A percentile compares a stretch with the other conserved stretches of the same genome.
Evolutionary conservation across 2,113 vertebrate genomes (phyloP).

Genomic region (Irena cyanogastra): DNA sequence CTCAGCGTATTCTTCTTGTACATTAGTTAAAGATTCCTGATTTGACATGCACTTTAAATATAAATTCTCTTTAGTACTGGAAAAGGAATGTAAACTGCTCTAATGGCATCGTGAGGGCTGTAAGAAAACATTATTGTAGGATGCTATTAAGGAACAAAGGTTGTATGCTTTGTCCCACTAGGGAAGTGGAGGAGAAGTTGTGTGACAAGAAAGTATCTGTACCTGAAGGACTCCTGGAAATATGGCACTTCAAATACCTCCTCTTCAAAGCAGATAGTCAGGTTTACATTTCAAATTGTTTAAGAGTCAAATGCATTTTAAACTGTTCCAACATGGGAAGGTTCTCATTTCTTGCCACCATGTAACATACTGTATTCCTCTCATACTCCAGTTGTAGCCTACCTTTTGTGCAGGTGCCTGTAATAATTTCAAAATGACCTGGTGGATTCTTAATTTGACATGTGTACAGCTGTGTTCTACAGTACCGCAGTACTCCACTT

Average conservation of each 20-base stretch:
- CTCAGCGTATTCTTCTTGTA: background rate
- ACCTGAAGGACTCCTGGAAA: background rate
- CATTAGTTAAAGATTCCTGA: background rate
- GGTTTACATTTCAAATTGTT: slow-evolving; percentile 19
- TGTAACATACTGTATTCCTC: background rate
- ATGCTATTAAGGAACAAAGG: background rate
- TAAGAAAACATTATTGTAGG: background rate
- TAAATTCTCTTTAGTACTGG: background rate
- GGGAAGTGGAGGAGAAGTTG: background rate
- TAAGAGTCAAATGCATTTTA: background rate
- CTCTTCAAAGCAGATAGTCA: background rate
- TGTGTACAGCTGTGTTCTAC: background rate
- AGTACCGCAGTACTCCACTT: background rate
- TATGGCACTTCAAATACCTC: background rate
- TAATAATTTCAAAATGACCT: background rate
- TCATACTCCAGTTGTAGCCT: background rate
- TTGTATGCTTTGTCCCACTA: background rate
- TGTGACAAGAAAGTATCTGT: background rate
- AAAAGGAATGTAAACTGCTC: slow-evolving; percentile 26
- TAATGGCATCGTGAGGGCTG: background rate
- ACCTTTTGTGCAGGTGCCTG: background rate
- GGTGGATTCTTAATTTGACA: background rate
- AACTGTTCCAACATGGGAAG: slow-evolving; percentile 36
- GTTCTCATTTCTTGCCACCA: slow-evolving; percentile 27
- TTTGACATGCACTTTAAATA: slow-evolving; percentile 58